phyloP scores from a whole-genome alignment of 2,888 invertebrate species.

The Nomada fucata region DNA sequence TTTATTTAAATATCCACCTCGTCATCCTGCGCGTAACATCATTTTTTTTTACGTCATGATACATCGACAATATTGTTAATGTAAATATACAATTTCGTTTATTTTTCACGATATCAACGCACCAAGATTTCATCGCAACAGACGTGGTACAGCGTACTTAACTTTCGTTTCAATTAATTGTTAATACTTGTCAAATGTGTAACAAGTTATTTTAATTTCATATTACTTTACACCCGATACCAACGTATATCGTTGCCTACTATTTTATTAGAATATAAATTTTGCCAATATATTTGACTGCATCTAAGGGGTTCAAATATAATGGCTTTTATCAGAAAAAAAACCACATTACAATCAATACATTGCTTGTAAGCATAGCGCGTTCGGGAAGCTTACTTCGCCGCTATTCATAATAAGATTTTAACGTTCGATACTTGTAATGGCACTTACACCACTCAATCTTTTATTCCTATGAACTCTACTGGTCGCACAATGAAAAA shows the following conservation, averaged over 20 bases:
- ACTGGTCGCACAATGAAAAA: conserved; percentile 25
- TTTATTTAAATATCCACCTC: conserved; percentile 37
- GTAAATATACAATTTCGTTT: conserved; percentile 42
- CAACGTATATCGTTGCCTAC: too few relatives aligned
- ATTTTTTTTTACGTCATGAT: conserved; percentile 33
- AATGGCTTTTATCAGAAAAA: neutral
- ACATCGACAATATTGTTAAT: conserved; percentile 31
- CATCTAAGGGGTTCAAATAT: too few relatives aligned
- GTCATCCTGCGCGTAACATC: conserved; percentile 27
- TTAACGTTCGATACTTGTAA: conserved; percentile 26
- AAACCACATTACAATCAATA: conserved; percentile 5
- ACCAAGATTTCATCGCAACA: conserved; percentile 28
- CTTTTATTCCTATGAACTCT: conserved; percentile 36
- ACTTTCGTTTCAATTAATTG: conserved; percentile 9
- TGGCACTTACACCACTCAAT: conserved; percentile 17
- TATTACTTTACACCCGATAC: too few relatives aligned
- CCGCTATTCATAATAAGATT: conserved; percentile 14
- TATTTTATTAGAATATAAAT: too few relatives aligned
- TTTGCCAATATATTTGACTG: too few relatives aligned
- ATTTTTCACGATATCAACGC: conserved; percentile 29
- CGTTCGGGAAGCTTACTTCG: neutral
- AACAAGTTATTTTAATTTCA: too few relatives aligned
- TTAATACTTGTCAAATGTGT: conserved; percentile 2
- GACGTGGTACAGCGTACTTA: conserved; percentile 45
- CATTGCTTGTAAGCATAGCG: conserved; percentile 1